These are phyloP conservation scores for Tupaia chinensis DNA, from an alignment of 2,113 vertebrate genomes.

Conservation along the genomic window DNA sequence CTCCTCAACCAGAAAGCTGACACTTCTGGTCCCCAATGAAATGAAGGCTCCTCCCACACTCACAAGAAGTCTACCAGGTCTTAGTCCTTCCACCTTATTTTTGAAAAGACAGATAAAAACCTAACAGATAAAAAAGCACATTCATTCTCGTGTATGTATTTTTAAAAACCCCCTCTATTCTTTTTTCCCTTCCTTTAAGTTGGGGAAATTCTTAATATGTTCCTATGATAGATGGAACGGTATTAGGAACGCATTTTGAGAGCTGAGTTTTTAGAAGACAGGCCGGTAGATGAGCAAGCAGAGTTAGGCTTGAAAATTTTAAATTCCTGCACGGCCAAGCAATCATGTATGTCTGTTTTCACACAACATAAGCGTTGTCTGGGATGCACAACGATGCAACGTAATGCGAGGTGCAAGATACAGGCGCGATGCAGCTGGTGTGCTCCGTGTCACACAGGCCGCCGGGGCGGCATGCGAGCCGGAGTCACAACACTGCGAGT, in stretches of 20 bases:
- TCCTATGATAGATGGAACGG: neutral
- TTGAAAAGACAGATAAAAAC: neutral
- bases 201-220: constrained; percentile 41
- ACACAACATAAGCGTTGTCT: constrained; percentile 41
- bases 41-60: constrained; percentile 35
- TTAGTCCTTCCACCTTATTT: neutral
- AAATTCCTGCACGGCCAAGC: neutral
- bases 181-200: neutral
- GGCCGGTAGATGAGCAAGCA: neutral
- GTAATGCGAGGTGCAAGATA: neutral
- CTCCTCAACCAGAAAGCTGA: constrained; percentile 23
- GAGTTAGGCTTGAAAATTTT: neutral
- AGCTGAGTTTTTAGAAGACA: neutral
- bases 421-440: neutral
- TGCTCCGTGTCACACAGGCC: constrained; percentile 67
- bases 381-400: neutral
- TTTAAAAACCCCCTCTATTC: constrained; percentile 37
- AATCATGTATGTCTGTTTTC: constrained; percentile 4
- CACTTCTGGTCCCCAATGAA: neutral
- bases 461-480: constrained; percentile 20
- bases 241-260: constrained; percentile 11
- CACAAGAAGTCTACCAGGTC: constrained; percentile 2
- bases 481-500: neutral
- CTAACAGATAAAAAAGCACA: neutral
- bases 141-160: neutral